These are phyloP conservation scores for Diadegma fenestrale DNA, from an alignment of 2,888 invertebrate species.

Conservation along the genomic window DNA sequence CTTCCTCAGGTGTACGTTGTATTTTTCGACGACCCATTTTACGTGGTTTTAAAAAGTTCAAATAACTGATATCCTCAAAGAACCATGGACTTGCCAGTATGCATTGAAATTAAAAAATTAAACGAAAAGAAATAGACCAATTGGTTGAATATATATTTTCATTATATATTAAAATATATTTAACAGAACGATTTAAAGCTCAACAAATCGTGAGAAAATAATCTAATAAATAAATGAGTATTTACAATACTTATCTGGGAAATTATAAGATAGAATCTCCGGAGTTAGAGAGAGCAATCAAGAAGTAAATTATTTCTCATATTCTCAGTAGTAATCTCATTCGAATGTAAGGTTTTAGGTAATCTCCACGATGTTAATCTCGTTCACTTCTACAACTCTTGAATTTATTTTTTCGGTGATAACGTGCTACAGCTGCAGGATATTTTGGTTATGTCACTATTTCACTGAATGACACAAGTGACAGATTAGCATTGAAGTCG, in stretches of 20 bases:
- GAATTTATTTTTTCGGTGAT: too few species aligned
- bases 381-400: too few species aligned
- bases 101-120: not conserved
- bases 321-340: too few species aligned
- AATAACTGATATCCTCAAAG: not conserved
- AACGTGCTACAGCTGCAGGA: too few species aligned
- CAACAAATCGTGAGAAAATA: not conserved
- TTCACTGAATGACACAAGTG: too few species aligned
- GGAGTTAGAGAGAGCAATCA: not conserved
- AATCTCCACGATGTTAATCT: too few species aligned
- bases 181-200: not conserved
- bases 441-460: too few species aligned
- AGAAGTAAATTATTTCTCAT: not conserved
- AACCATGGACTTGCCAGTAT: not conserved
- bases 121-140: too few species aligned
- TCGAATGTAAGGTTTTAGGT: too few species aligned
- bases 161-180: too few species aligned
- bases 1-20: conserved; percentile 6
- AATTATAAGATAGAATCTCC: not conserved
- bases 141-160: too few species aligned
- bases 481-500: too few species aligned
- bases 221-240: not conserved
- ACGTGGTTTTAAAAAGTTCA: not conserved
- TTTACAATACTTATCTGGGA: not conserved
- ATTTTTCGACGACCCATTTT: conserved; percentile 1